Evolutionary conservation across 1,140 invertebrate species (phyloP), one percentile per base, ranked within the genome.

Genomic region (silkworm (Bombyx mori)): DNA sequence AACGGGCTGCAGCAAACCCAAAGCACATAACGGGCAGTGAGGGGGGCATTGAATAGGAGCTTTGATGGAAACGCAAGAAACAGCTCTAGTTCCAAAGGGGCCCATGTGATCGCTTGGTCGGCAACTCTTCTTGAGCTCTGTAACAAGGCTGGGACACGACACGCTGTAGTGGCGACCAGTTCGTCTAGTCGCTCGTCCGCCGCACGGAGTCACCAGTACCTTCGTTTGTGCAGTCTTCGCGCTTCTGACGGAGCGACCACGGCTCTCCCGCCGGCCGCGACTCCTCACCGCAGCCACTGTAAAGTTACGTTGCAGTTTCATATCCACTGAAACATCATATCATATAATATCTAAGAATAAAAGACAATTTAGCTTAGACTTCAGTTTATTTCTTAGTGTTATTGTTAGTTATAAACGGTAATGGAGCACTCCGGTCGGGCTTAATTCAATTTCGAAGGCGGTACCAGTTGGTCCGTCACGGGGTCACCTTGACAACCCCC

Each of bases 91-190:
- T 65, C 56, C 63, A 6, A 57, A 53, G 6, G 46, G 58, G 44
- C 66, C 68, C 12, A 54, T 46, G 42, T 63, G 56, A 42, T 58
- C 50, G 8, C 42, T 49, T 8, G 61, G 49, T 54, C 12, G 49
- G 6, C 3, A 50, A 48, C 12, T 59, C 9, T 46, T 48, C 56
- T 53, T 60, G 0, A 56, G 26, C 50, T 47, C 47, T 0, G 68
- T 55, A 12, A 58, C 54, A 8, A 76, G 57, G 52, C 64, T 55
- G 9, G 74, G 74, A 53, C 66, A 69, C 43, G 74, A 74, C 50
- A 63, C 43, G 66, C 65, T 58, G 54, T 56, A 66, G 8, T 65
- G 68, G 2, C 44, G 42, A 8, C 8, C 54, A 49, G 35, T 60
- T 58, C 58, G 26, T 5, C 44, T 7, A 22, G 26, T 44, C 5